These are phyloP conservation scores for Batillaria attramentaria DNA, from an alignment of 1,140 invertebrate species.

Conservation along the genomic window DNA sequence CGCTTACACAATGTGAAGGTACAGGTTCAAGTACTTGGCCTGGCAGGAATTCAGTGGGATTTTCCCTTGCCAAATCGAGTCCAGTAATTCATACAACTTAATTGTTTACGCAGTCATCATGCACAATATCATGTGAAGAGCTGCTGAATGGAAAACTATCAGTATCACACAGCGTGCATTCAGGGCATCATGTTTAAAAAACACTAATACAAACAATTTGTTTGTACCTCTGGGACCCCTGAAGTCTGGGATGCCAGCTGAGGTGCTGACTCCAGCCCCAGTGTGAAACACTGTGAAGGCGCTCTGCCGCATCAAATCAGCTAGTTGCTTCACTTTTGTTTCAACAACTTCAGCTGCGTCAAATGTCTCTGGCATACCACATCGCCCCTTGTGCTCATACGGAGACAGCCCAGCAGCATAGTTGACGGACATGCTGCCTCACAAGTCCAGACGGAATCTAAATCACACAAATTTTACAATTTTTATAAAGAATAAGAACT, in stretches of 20 bases:
- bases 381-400: conserved; percentile 94
- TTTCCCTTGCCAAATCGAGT: too few relatives aligned
- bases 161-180: too few relatives aligned
- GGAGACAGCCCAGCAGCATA: conserved; percentile 95
- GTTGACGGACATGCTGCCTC: conserved; percentile 94
- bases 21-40: too few relatives aligned
- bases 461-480: not conserved
- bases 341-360: conserved; percentile 81
- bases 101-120: too few relatives aligned
- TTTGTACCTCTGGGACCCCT: conserved; percentile 79
- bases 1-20: too few relatives aligned
- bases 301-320: conserved; percentile 82
- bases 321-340: conserved; percentile 84
- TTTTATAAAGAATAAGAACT: not conserved
- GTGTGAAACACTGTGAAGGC: conserved; percentile 94
- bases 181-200: too few relatives aligned
- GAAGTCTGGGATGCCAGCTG: conserved; percentile 97
- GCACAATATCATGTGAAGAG: too few relatives aligned
- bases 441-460: too few relatives aligned
- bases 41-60: too few relatives aligned
- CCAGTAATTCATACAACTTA: too few relatives aligned
- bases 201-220: too few relatives aligned
- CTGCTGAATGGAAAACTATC: too few relatives aligned
- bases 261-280: conserved; percentile 97
- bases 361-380: conserved; percentile 89